Conservation (phyloP, 2,797 vertebrate genomes). For the Leptodactylus fallax region DNA sequence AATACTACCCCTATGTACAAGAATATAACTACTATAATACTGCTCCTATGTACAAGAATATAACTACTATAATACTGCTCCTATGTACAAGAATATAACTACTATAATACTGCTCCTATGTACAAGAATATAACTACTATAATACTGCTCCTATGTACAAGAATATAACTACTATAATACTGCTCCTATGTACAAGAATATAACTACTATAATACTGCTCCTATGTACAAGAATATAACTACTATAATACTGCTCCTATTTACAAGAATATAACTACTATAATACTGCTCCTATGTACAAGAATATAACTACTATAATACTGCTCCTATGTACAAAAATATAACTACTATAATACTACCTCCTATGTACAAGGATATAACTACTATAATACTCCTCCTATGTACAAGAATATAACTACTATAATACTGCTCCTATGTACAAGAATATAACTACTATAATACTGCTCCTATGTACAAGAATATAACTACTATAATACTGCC, state of each 20-base stretch:
- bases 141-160: neutral
- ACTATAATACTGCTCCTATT: neutral
- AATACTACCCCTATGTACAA: neutral
- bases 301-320: conserved; percentile 16
- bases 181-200: conserved; percentile 1
- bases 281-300: neutral
- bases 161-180: conserved; percentile 4
- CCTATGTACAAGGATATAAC: neutral
- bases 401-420: conserved; percentile 7
- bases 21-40: conserved; percentile 5
- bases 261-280: conserved; percentile 23
- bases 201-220: neutral
- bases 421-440: neutral
- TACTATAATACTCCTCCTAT: conserved; percentile 3
- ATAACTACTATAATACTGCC: neutral
- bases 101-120: conserved; percentile 6
- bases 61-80: conserved; percentile 2
- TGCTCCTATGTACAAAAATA: neutral
- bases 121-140: conserved; percentile 4
- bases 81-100: conserved; percentile 1
- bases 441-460: conserved; percentile 7
- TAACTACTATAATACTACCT: neutral
- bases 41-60: neutral
- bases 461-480: neutral
- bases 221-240: conserved; percentile 8